phyloP scores from a whole-genome alignment of 2,113 vertebrate genomes.

The Orientallactaga bullata region DNA sequence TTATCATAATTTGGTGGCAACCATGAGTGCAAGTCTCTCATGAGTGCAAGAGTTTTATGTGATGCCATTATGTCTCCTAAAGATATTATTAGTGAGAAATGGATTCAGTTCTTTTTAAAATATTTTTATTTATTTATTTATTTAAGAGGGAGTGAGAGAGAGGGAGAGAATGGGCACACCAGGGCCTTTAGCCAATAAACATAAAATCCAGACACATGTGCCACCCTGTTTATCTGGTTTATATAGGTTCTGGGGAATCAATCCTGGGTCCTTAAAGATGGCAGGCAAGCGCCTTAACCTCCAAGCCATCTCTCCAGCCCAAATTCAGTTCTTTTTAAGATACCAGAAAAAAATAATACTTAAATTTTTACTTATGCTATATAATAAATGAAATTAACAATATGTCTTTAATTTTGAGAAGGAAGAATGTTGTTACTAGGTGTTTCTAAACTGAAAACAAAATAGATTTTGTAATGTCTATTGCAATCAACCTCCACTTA shows the following conservation, averaged over 20 bases:
- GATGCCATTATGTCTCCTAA: not conserved
- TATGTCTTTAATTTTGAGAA: constrained; percentile 28
- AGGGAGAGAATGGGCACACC: too few relatives aligned
- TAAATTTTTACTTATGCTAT: not conserved
- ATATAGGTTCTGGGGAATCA: too few relatives aligned
- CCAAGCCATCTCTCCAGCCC: too few relatives aligned
- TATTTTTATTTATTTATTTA: not conserved
- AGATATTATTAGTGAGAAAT: not conserved
- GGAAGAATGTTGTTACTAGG: not conserved
- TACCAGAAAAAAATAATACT: not conserved
- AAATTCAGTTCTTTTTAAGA: not conserved
- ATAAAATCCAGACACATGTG: too few relatives aligned
- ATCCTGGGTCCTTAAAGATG: too few relatives aligned
- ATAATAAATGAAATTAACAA: not conserved
- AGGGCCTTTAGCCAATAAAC: too few relatives aligned
- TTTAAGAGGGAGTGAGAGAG: too few relatives aligned
- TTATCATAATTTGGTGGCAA: constrained; percentile 27
- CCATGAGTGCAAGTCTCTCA: not conserved
- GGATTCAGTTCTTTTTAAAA: too few relatives aligned
- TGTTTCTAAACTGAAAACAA: constrained; percentile 11
- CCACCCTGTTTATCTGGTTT: too few relatives aligned
- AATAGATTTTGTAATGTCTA: not conserved
- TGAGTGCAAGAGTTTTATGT: not conserved
- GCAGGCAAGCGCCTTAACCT: too few relatives aligned
- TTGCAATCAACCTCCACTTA: not conserved